Evolutionary conservation across 2,888 invertebrate species (phyloP), one percentile per base, ranked within the genome.

Genomic region (Mesorhabditis sp.): DNA sequence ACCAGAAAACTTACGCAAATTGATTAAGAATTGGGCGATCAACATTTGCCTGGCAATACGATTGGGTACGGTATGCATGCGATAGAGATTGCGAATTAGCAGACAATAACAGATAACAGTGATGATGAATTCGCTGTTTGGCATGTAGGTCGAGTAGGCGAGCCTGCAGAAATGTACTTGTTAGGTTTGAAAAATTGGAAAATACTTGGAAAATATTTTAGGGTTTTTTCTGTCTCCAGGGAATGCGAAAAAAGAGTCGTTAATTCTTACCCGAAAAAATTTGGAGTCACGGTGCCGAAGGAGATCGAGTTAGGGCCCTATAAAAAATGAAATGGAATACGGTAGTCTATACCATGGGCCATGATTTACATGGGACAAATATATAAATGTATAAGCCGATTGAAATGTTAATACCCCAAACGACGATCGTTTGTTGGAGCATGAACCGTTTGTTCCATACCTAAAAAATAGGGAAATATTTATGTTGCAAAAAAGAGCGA

Each of bases 251-350:
- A 28, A 50, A 50, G 58, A 13, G 58, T 50, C n/a, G 58, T 50
- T 10, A 50, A 28, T 28, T 28, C 28, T 28, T 28, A 28, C 28
- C 28, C 28, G 28, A 28, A 13, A 13, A 50, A 13, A n/a, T 50
- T 50, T 50, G 58, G 58, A 50, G 58, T 50, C 58, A 50, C 58
- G 10, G 58, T 50, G 10, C 58, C 58, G 58, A 50, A 50, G n/a
- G 58, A 50, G n/a, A 50, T 50, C 58, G 58, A 50, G 58, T 50
- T 50, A 13, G 7, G 10, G n/a, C 58, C 58, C 58, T 50, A 50
- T 13, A 50, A 10, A 28, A 28, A 28, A 2, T 28, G 28, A 28
- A 28, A 28, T 28, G 28, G 28, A 28, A 28, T 28, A 28, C 28
- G 28, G 28, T 28, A 28, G 28, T 28, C 28, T 28, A 28, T 28